Base-by-base conservation (phyloP, 1,140 invertebrate species). In the Glossosoma conforme region DNA sequence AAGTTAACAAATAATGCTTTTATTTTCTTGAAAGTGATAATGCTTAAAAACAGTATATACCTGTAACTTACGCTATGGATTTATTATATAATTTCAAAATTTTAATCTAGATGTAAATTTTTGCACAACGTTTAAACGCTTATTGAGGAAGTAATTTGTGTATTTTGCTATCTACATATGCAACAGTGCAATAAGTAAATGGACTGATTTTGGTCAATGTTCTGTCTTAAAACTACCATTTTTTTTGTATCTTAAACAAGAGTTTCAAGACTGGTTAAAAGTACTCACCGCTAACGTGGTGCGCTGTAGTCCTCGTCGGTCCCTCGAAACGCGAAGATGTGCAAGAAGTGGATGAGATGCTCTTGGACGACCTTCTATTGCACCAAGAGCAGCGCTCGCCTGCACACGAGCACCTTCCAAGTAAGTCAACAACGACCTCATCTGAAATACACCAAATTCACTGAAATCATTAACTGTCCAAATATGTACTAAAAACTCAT, bases 391-490 rank as follows among this genome's bases (percentile, higher is more conserved):
- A 28, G 83, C 83, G 22, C 89, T 84, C 15, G 96, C 79, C 72
- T 97, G 96, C 61, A 86, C 88, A 55, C 87, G 81, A 4, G 91
- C 83, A 0, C 91, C 93, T 72, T 97, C 93, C 49, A 96, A 72
- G 64, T 93, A 97, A 5, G 91, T 86, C 40, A 96, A 70, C 86
- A 93, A 94, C 2, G 89, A 89, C 61, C 87, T 83, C 78, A 93
- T 92, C 91, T 96, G 65, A 0, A 9, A 44, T 30, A 42, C 25
- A 33, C 5, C 24, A 44, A 25, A 15, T 32, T 10, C 13, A 52
- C 25, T 10, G 35, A 2, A 13, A 25, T 4, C 15, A 4, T 48
- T 20, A 18, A 43, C n/a, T n/a, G n/a, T n/a, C n/a, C n/a, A n/a
- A n/a, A n/a, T n/a, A n/a, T n/a, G n/a, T n/a, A n/a, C n/a, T n/a